Conservation (phyloP, 2,888 invertebrate genomes). For the Sclerodermus sp. region DNA sequence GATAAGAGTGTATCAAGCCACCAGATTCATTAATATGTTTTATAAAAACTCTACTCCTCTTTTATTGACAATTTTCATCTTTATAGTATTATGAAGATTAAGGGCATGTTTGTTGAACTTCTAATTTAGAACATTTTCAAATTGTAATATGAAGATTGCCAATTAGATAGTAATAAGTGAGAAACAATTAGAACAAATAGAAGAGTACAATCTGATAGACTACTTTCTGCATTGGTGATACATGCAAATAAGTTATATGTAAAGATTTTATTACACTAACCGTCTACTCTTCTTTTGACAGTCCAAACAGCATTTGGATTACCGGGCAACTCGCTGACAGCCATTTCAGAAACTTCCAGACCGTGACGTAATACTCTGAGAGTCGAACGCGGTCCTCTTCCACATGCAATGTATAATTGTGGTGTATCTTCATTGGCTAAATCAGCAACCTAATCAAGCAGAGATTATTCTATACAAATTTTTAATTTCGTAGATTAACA, state of each 20-base stretch:
- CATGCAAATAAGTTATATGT: slow-evolving; percentile 13
- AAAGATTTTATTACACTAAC: slow-evolving; percentile 64
- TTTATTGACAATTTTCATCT: too few relatives aligned
- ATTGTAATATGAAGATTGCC: too few relatives aligned
- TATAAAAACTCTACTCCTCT: slow-evolving; percentile 3
- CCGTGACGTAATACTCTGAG: slow-evolving; percentile 91
- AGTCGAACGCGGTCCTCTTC: slow-evolving; percentile 92
- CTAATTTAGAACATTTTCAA: too few relatives aligned
- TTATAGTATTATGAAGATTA: too few relatives aligned
- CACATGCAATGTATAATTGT: slow-evolving; percentile 95
- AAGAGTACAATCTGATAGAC: too few relatives aligned
- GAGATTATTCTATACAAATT: slow-evolving; percentile 2
- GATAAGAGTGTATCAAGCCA: slow-evolving; percentile 67
- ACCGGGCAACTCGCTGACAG: slow-evolving; percentile 98
- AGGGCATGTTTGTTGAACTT: too few relatives aligned
- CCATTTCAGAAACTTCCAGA: slow-evolving; percentile 99
- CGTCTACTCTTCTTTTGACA: slow-evolving; percentile 93
- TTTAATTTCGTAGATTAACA: not conserved
- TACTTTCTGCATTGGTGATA: not conserved
- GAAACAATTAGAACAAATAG: too few relatives aligned
- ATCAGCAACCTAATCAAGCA: slow-evolving; percentile 72
- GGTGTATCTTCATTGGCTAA: slow-evolving; percentile 98
- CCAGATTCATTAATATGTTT: slow-evolving; percentile 62
- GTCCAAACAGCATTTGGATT: slow-evolving; percentile 99
- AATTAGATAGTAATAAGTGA: too few relatives aligned